A percentile compares a stretch with the other conserved stretches of the same genome.
Conservation (phyloP, 2,888 invertebrate species). For the Apamea epomidion region DNA sequence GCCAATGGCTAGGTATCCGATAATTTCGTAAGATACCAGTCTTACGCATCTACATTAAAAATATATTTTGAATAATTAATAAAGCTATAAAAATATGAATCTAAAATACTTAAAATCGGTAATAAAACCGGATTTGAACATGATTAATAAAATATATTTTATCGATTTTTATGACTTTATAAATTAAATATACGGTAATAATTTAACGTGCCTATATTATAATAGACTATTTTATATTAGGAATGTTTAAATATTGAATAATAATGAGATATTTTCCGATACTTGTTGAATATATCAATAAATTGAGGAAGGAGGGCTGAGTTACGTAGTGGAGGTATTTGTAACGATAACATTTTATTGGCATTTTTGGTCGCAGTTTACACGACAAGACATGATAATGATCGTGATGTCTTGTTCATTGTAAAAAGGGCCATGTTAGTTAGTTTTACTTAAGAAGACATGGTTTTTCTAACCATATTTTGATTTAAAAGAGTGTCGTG, state of each 20-base stretch:
- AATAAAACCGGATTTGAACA: constrained; percentile 49
- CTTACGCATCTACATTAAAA: constrained; percentile 33
- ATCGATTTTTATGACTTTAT: constrained; percentile 64
- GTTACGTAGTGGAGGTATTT: constrained; percentile 26
- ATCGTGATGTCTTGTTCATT: constrained; percentile 31
- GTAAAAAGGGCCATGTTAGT: background rate
- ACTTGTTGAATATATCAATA: constrained; percentile 47
- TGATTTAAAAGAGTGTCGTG: no score
- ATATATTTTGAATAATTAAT: constrained; percentile 47
- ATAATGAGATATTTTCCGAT: constrained; percentile 50
- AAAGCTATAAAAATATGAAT: constrained; percentile 54
- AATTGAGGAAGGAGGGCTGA: constrained; percentile 18
- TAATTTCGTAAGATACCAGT: constrained; percentile 17
- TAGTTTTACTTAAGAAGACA: background rate
- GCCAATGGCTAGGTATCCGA: background rate
- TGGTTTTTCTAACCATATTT: background rate
- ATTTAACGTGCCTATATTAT: constrained; percentile 31
- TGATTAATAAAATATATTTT: constrained; percentile 61
- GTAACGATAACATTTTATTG: constrained; percentile 40
- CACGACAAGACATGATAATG: constrained; percentile 11
- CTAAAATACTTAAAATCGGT: constrained; percentile 22
- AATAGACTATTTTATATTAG: constrained; percentile 23
- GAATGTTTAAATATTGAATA: constrained; percentile 44
- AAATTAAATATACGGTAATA: constrained; percentile 48
- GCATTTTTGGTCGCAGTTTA: constrained; percentile 19